These are phyloP conservation scores for Tetropium fuscum DNA, from an alignment of 2,888 invertebrate species.

Conservation along the genomic window DNA sequence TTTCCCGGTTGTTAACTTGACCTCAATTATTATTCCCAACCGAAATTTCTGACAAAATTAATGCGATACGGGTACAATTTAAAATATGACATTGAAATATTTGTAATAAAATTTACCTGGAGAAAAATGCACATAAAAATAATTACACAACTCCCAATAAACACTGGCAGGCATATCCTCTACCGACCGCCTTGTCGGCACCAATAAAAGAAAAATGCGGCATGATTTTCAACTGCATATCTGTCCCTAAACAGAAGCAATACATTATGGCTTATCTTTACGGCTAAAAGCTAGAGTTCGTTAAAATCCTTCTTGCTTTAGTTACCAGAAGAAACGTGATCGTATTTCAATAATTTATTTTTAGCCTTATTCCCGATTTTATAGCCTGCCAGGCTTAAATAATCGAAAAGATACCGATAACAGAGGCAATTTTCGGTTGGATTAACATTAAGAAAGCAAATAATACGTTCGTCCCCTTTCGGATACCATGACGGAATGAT, in stretches of 20 bases:
- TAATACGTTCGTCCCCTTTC: background rate
- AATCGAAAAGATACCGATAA: constrained; percentile 5
- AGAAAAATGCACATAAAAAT: constrained; percentile 3
- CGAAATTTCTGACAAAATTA: too few species aligned
- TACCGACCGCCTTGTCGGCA: background rate
- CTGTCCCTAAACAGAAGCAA: constrained; percentile 34
- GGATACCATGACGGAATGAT: background rate
- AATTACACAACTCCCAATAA: background rate
- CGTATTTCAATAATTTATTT: constrained; percentile 24
- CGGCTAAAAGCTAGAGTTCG: constrained; percentile 37
- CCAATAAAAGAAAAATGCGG: constrained; percentile 33
- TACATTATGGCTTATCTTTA: constrained; percentile 43
- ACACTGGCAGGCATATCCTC: background rate
- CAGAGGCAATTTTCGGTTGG: background rate
- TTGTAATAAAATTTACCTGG: too few species aligned
- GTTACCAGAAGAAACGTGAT: constrained; percentile 14
- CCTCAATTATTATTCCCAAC: too few species aligned
- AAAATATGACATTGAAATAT: too few species aligned
- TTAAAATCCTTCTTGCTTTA: constrained; percentile 35
- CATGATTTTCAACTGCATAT: constrained; percentile 31
- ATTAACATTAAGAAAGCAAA: background rate
- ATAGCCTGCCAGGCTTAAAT: constrained; percentile 14
- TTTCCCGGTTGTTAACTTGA: too few species aligned
- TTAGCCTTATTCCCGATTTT: constrained; percentile 12
- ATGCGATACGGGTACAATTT: too few species aligned